Percentiles rank a stretch among this genome's conserved stretches.
Evolutionary conservation across 1,140 invertebrate genomes (phyloP).

Genomic region (Nasonia longicornis): DNA sequence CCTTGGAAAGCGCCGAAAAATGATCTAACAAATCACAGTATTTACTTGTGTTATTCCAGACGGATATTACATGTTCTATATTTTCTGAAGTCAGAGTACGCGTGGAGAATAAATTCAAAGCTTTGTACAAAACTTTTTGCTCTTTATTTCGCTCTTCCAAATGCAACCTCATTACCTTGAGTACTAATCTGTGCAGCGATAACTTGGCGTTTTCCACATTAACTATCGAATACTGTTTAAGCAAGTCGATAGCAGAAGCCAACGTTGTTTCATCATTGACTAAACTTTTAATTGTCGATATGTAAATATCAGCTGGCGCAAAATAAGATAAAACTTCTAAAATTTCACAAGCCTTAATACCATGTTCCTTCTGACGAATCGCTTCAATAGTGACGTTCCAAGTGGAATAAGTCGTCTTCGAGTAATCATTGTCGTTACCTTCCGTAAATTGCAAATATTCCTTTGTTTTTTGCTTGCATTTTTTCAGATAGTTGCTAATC

Average conservation of each 20-base stretch:
- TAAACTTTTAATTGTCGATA: not conserved
- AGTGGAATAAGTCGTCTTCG: conserved; percentile 46
- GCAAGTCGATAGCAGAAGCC: not conserved
- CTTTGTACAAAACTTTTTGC: not conserved
- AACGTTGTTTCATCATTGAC: not conserved
- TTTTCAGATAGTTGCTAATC: conserved; percentile 15
- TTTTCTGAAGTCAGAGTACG: not conserved
- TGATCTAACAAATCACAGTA: not conserved
- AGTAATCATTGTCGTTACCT: conserved; percentile 43
- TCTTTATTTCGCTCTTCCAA: not conserved
- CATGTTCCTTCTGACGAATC: conserved; percentile 41
- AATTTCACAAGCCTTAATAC: conserved; percentile 22
- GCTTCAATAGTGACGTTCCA: conserved; percentile 48
- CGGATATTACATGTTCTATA: not conserved
- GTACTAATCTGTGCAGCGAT: conserved; percentile 11
- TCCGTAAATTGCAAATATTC: not conserved
- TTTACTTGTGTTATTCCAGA: not conserved
- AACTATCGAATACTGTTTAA: conserved; percentile 19
- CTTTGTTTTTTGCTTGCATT: not conserved
- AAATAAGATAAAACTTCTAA: conserved; percentile 11
- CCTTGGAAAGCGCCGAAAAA: not conserved
- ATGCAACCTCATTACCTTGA: not conserved
- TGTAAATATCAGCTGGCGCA: not conserved
- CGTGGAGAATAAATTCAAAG: conserved; percentile 1
- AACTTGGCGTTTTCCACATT: not conserved